A percentile compares a stretch with the other conserved stretches of the same genome.
These are phyloP conservation scores for Crocuta crocuta DNA, from an alignment of 2,113 vertebrate genomes.

Conservation along the genomic window DNA sequence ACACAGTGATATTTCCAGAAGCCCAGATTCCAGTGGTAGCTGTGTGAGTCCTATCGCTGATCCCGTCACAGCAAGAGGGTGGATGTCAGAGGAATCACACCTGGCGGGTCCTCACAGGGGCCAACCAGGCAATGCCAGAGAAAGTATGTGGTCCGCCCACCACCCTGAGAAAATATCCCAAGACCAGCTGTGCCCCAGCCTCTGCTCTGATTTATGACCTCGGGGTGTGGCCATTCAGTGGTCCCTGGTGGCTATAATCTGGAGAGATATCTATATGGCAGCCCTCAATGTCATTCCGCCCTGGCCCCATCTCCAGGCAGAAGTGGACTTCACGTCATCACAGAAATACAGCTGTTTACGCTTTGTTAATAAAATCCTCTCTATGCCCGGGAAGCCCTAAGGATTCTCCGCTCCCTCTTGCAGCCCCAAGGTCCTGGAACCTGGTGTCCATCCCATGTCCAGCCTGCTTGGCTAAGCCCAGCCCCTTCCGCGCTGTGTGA, in stretches of 20 bases:
- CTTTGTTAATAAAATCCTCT: background rate
- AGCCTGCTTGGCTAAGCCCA: background rate
- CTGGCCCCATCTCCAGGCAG: background rate
- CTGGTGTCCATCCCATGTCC: background rate
- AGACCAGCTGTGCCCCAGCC: background rate
- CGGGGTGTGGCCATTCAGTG: accelerated
- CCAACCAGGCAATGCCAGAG: background rate
- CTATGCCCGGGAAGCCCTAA: background rate
- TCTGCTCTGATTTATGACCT: background rate
- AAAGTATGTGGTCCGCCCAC: background rate
- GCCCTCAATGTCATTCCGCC: background rate
- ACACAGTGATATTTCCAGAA: background rate
- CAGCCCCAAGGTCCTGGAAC: background rate
- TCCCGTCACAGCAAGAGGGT: no score
- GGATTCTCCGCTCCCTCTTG: accelerated
- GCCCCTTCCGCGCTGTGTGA: background rate
- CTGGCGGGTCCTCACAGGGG: background rate
- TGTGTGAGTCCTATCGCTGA: background rate
- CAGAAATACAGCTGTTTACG: background rate
- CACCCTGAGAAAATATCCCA: background rate
- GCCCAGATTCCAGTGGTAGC: background rate
- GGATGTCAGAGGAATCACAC: accelerated
- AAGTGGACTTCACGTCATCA: background rate
- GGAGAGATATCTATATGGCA: accelerated
- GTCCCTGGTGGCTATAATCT: background rate